Base-by-base conservation (phyloP, 2,113 vertebrate genomes). In the Ranitomeya variabilis region DNA sequence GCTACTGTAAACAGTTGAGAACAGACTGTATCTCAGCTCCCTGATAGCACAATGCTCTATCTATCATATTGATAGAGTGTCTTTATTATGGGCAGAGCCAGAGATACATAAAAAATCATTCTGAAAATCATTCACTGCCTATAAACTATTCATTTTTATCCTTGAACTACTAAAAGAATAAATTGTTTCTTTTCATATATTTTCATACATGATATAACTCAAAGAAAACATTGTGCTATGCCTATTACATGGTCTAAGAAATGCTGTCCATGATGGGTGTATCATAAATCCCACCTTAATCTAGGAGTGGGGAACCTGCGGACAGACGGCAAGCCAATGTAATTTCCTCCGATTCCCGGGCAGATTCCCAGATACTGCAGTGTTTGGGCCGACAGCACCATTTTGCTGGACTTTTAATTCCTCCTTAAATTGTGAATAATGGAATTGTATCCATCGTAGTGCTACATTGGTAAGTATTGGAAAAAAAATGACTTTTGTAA, bases 1-100 rank as follows among this genome's bases (percentile, higher is more conserved):
- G 7, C 74, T 51, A 77, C 19, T 77, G 16, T 77, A 77, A 77
- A 77, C 26, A 77, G 74, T 77, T 77, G 45, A 77, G 45, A 77
- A 54, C 74, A 77, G 74, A 51, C 9, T 77, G 74, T 45, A 15
- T 15, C 26, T 73, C 14, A 31, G 26, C 31, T 37, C 51, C 74
- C 11, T 54, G 19, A 51, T 52, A 54, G 19, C 18, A 77, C 45
- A 21, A 54, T 77, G 19, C 1, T 54, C 45, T 31, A 77, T 77
- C 37, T 77, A 8, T 54, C 9, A 54, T 37, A 26, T 23, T 69
- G 7, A 64, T 64, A 19, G 14, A 13, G 62, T 64, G 62, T 64
- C 14, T 64, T 64, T 64, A 16, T 13, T 69, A 13, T 26, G 12
- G 67, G n/a, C 67, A 69, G 12, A 69, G 67, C 7, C 67, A 69